Conservation (phyloP, 2,797 vertebrate genomes). For the Astyanax mexicanus region DNA sequence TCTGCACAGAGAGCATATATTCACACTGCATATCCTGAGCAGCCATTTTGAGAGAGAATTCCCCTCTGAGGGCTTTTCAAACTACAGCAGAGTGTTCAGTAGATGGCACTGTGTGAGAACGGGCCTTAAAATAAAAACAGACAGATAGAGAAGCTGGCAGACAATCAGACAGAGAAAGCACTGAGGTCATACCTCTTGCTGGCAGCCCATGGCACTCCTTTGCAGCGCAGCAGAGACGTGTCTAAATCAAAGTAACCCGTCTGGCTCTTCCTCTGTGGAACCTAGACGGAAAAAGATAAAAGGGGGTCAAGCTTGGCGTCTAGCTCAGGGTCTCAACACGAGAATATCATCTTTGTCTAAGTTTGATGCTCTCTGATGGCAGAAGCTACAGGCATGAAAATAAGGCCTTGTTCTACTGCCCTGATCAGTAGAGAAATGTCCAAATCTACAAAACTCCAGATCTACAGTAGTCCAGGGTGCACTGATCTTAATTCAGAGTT, state of each 20-base stretch:
- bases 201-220: conserved; percentile 85
- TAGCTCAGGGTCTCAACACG: background rate
- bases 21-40: conserved; percentile 62
- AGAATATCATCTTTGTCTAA: background rate
- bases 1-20: background rate
- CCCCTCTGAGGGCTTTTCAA: conserved; percentile 52
- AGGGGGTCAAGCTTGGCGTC: background rate
- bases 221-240: conserved; percentile 88
- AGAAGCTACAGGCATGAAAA: background rate
- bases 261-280: conserved; percentile 96
- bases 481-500: too few species aligned
- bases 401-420: background rate
- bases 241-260: conserved; percentile 98
- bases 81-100: conserved; percentile 61
- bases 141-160: conserved; percentile 26
- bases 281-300: conserved; percentile 71
- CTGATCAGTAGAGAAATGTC: background rate
- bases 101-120: conserved; percentile 71
- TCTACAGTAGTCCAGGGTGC: background rate
- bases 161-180: background rate
- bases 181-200: conserved; percentile 85
- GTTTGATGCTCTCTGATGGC: background rate
- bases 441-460: background rate
- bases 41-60: conserved; percentile 75
- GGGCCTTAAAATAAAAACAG: conserved; percentile 46